Base-by-base conservation (phyloP, 2,113 vertebrate genomes). In the Ahaetulla prasina region DNA sequence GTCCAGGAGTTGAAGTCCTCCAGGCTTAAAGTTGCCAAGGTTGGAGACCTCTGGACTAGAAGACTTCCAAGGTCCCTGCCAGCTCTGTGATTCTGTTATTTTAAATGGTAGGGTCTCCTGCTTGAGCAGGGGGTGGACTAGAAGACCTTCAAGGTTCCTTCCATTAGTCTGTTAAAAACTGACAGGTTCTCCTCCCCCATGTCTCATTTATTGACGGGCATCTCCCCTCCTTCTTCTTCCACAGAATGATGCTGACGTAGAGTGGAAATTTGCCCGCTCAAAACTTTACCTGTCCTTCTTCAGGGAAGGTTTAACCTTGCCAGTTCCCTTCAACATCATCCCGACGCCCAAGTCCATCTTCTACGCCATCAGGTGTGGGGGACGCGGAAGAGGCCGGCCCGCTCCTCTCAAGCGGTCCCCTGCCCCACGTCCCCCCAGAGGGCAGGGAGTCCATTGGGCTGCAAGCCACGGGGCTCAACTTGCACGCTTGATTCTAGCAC, bases 201-300 rank as follows among this genome's bases (percentile, higher is more conserved):
- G 63, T 68, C 63, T 16, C 63, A 68, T 35, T n/a, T n/a, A 22
- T 22, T 80, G 8, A 39, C 0, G 18, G 35, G 35, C 18, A 8
- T 8, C n/a, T 5, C 0, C 20, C 50, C 30, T 22, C 54, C 6
- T 45, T 49, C 7, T 30, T 25, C 23, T 0, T 47, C 60, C 84
- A 22, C 95, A 99, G 98, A 98, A 98, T 2, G 98, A 99, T 23
- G 98, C 98, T 0, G 98, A 99, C 0, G 98, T 99, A 27, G 98
- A 99, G 94, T 99, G 98, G 99, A 99, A 99, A 90, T 99, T 99
- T 91, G 98, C 98, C n/a, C 96, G 98, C 91, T 99, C 99, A 2
- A 99, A 98, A 93, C 97, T 99, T 93, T 99, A 99, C 95, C 97
- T 99, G 54, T 98, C 97, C 88, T 99, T 98, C 97, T 99, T 99